phyloP scores from a whole-genome alignment of 2,113 vertebrate species.

The Pituophis catenifer region DNA sequence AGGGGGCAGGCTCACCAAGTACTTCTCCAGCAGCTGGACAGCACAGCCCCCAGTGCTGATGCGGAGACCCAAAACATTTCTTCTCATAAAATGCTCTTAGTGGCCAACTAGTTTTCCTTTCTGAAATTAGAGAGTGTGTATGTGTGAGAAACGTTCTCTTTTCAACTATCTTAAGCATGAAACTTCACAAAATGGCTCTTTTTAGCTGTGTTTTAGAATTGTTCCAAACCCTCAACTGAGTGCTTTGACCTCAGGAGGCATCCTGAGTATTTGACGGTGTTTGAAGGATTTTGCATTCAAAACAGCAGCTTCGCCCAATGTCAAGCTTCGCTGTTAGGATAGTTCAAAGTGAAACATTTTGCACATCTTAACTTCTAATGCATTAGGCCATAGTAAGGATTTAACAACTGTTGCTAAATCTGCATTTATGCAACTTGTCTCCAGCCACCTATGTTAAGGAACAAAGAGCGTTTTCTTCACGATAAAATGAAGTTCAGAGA shows the following conservation, averaged over 20 bases:
- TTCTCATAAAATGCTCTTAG: background rate
- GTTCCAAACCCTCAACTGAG: background rate
- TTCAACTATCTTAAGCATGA: background rate
- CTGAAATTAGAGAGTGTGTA: background rate
- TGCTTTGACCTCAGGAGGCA: background rate
- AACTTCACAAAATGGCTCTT: background rate
- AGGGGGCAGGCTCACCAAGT: background rate
- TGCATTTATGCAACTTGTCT: slow-evolving; percentile 46
- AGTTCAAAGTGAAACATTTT: background rate
- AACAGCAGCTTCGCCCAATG: background rate
- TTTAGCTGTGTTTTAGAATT: background rate
- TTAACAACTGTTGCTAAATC: background rate
- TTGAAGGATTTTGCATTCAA: background rate
- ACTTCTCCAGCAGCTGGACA: background rate
- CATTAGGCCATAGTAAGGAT: background rate
- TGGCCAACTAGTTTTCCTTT: background rate
- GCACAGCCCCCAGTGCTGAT: background rate
- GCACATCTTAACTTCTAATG: background rate
- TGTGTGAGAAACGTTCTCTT: background rate
- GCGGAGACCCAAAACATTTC: background rate
- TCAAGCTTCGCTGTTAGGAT: background rate
- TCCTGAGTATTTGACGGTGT: background rate
- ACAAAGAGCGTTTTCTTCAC: slow-evolving; percentile 77
- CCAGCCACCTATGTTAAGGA: slow-evolving; percentile 77
- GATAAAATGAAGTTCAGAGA: slow-evolving; percentile 81